Evolutionary conservation across 1,140 invertebrate species (phyloP).

Genomic region (Bombus picipes): DNA sequence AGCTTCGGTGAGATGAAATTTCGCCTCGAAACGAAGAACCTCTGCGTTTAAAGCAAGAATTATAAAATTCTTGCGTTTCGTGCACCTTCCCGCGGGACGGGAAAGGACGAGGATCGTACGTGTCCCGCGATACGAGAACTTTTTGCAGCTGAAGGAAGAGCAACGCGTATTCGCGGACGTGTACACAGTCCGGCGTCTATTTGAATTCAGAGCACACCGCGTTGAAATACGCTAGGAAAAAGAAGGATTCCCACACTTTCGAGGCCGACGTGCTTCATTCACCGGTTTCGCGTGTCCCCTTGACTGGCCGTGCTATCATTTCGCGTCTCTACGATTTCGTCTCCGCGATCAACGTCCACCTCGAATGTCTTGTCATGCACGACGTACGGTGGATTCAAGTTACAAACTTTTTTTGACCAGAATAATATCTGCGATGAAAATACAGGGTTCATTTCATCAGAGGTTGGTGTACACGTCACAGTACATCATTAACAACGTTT

Average conservation of each 20-base stretch:
- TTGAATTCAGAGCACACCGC: conserved; percentile 52
- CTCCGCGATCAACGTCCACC: neutral
- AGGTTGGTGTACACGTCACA: too few species aligned
- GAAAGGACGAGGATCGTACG: conserved; percentile 38
- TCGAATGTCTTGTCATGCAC: neutral
- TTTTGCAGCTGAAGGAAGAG: conserved; percentile 24
- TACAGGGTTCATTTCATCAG: too few species aligned
- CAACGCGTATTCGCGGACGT: neutral
- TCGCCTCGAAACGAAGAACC: neutral
- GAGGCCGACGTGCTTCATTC: conserved; percentile 46
- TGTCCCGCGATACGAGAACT: conserved; percentile 42
- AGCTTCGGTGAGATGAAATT: neutral
- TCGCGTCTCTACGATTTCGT: conserved; percentile 31
- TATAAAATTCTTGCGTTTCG: conserved; percentile 39
- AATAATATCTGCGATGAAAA: too few species aligned
- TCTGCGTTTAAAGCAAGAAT: conserved; percentile 20
- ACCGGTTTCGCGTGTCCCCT: conserved; percentile 43
- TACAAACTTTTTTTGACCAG: neutral
- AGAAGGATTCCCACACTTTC: conserved; percentile 55
- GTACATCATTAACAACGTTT: too few species aligned
- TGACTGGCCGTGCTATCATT: conserved; percentile 13
- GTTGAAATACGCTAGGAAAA: conserved; percentile 54
- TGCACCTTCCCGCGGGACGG: neutral
- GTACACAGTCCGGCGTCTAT: conserved; percentile 32
- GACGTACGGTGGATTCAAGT: neutral